phyloP scores from a whole-genome alignment of 53 echinoderm and acorn worm genomes.

The Henricia sp. region DNA sequence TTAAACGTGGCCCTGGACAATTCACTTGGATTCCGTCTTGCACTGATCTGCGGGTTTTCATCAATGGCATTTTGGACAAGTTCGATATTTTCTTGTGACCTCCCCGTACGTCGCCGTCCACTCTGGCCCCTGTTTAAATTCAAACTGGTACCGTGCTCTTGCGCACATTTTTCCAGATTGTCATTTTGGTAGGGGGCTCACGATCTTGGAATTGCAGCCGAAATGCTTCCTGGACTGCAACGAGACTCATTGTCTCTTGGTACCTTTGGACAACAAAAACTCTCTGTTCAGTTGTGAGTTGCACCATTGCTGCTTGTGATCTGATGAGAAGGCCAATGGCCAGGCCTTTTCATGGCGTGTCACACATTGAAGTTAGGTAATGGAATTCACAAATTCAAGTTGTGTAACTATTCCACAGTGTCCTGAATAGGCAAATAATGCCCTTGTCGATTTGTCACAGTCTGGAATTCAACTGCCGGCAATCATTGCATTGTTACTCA shows the following conservation, averaged over 20 bases:
- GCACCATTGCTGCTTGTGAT: background rate
- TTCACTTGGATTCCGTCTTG: slow-evolving; percentile 54
- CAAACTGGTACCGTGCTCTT: slow-evolving; percentile 57
- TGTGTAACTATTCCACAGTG: too few relatives aligned
- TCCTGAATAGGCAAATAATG: too few relatives aligned
- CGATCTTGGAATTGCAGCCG: background rate
- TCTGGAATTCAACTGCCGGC: background rate
- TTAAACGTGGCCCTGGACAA: slow-evolving; percentile 43
- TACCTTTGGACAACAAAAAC: background rate
- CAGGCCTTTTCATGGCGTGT: too few relatives aligned
- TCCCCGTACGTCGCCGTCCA: slow-evolving; percentile 50
- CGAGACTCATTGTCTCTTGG: slow-evolving; percentile 30
- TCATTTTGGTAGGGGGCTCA: slow-evolving; percentile 5
- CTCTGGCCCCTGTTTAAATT: slow-evolving; percentile 47
- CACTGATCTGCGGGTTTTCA: slow-evolving; percentile 48
- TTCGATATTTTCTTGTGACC: slow-evolving; percentile 43
- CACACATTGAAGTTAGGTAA: too few relatives aligned
- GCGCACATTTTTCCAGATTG: slow-evolving; percentile 51
- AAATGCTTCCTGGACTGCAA: slow-evolving; percentile 32
- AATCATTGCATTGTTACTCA: background rate
- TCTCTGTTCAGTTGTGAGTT: slow-evolving; percentile 7
- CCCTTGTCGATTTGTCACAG: background rate
- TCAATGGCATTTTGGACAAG: too few relatives aligned
- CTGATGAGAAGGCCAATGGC: too few relatives aligned
- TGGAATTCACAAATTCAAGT: too few relatives aligned